These are phyloP conservation scores for Aradophagus sp. DNA, from an alignment of 1,140 invertebrate genomes.

Conservation along the genomic window DNA sequence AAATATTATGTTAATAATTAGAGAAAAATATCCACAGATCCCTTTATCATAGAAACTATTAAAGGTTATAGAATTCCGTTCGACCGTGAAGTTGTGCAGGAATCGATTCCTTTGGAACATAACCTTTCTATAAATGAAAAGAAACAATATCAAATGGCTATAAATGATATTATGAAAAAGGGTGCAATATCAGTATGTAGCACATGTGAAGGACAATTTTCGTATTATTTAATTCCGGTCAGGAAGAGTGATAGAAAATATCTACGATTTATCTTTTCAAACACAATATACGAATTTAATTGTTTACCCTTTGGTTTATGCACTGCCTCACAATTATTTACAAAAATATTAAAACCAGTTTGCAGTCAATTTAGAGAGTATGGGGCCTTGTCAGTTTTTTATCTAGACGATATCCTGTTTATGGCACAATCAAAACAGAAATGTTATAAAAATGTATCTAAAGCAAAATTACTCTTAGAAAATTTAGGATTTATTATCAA, in stretches of 20 bases:
- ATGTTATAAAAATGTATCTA: conserved; percentile 1
- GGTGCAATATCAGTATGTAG: neutral
- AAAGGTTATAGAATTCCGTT: conserved; percentile 9
- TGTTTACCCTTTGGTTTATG: conserved; percentile 22
- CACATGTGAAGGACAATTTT: conserved; percentile 21
- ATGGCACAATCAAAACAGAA: neutral
- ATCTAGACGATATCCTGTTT: conserved; percentile 28
- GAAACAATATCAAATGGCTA: neutral
- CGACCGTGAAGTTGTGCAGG: neutral
- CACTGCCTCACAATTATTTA: conserved; percentile 16
- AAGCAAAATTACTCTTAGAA: conserved; percentile 1
- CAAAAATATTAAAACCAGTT: conserved; percentile 13
- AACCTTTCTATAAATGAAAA: neutral
- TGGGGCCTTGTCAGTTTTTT: conserved; percentile 9
- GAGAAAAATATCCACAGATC: neutral
- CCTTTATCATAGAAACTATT: conserved; percentile 1
- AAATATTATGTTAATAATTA: neutral
- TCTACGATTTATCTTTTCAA: conserved; percentile 38
- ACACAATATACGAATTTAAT: conserved; percentile 31
- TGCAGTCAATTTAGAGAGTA: conserved; percentile 10
- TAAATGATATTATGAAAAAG: neutral
- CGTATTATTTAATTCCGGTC: conserved; percentile 50
- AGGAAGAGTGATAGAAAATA: conserved; percentile 41
- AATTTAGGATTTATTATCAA: conserved; percentile 26
- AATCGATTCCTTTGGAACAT: neutral